A percentile compares a stretch with the other conserved stretches of the same genome.
These are phyloP conservation scores for Malthinus seriepunctatus DNA, from an alignment of 2,888 invertebrate species.

Conservation along the genomic window DNA sequence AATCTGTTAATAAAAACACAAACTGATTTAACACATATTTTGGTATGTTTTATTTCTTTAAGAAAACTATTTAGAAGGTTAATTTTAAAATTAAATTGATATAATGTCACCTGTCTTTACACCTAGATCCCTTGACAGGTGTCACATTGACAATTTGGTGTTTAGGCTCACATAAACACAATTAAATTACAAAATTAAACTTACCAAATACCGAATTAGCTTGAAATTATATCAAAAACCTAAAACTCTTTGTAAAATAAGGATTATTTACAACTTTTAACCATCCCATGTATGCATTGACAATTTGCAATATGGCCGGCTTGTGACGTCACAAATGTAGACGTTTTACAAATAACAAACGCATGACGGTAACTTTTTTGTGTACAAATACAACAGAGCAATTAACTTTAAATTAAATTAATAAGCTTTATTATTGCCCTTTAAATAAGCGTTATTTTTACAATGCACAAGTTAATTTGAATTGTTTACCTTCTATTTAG, in stretches of 20 bases:
- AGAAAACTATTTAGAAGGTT: not conserved
- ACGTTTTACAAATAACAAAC: slow-evolving; percentile 19
- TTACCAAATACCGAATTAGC: slow-evolving; percentile 28
- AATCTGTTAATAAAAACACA: slow-evolving; percentile 36
- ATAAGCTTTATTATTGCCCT: too few relatives aligned
- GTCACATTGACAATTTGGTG: slow-evolving; percentile 31
- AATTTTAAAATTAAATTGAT: slow-evolving; percentile 5
- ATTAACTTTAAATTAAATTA: too few relatives aligned
- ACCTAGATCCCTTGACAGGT: slow-evolving; percentile 43
- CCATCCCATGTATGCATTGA: slow-evolving; percentile 44
- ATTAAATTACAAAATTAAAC: slow-evolving; percentile 15
- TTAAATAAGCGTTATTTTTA: too few relatives aligned
- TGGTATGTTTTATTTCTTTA: too few relatives aligned
- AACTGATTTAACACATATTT: not conserved
- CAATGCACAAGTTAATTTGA: not conserved
- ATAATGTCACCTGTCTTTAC: slow-evolving; percentile 42
- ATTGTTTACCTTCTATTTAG: slow-evolving; percentile 77
- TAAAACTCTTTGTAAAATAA: slow-evolving; percentile 37
- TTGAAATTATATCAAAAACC: slow-evolving; percentile 29
- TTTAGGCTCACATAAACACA: slow-evolving; percentile 1
- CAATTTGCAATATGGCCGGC: slow-evolving; percentile 49
- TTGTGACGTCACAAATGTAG: slow-evolving; percentile 33
- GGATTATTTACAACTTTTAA: slow-evolving; percentile 38
- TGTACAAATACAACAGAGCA: not conserved
- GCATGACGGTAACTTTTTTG: not conserved